phyloP scores from a whole-genome alignment of 2,113 vertebrate genomes.

The Nothocercus nigrocapillus region DNA sequence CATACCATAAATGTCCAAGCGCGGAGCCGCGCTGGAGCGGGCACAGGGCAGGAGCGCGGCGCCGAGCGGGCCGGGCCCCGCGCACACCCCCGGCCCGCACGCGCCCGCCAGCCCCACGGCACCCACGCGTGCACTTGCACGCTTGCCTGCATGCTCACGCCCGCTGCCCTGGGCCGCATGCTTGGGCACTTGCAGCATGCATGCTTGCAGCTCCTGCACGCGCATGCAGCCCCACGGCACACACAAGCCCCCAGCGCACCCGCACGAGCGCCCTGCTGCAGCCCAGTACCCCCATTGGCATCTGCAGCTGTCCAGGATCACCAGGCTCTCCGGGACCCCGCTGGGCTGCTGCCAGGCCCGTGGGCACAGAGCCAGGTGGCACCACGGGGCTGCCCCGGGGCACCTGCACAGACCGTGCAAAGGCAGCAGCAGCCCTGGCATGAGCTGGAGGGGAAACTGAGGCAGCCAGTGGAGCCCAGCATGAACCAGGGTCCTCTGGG shows the following conservation, averaged over 20 bases:
- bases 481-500: not conserved
- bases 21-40: not conserved
- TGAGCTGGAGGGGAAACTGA: not conserved
- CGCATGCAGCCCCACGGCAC: not conserved
- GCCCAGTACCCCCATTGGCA: not conserved
- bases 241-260: no score
- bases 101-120: not conserved
- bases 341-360: no score
- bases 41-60: not conserved
- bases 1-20: conserved; percentile 57
- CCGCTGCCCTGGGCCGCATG: not conserved
- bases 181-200: not conserved
- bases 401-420: not conserved
- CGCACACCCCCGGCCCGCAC: not conserved
- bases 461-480: not conserved
- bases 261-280: not conserved
- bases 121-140: no score
- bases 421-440: not conserved
- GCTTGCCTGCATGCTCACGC: not conserved
- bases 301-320: no score
- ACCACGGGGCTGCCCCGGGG: no score
- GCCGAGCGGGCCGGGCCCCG: not conserved
- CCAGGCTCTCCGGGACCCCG: no score
- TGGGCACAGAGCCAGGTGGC: no score
- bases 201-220: not conserved